Evolutionary conservation across 2,797 vertebrate genomes (phyloP).

Genomic region (Limosa lapponica): DNA sequence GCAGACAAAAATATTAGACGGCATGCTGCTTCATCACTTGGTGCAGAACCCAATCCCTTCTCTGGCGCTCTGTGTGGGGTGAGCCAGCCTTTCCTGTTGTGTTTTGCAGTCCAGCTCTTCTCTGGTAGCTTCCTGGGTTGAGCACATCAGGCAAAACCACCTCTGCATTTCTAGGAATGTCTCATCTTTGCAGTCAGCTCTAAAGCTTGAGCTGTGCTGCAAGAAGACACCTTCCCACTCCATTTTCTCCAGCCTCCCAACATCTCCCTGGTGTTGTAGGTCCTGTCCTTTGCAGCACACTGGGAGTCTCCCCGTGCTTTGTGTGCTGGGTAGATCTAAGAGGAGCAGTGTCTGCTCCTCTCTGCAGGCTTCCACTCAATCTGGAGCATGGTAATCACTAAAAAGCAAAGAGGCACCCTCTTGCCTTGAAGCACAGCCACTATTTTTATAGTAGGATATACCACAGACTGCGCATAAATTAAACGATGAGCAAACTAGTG

Average conservation of each 20-base stretch:
- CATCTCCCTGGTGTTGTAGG: background rate
- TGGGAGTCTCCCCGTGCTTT: background rate
- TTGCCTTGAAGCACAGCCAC: background rate
- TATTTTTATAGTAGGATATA: background rate
- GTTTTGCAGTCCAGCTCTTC: background rate
- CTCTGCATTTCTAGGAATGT: background rate
- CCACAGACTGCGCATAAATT: background rate
- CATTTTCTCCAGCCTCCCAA: background rate
- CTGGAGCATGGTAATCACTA: background rate
- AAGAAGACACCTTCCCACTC: background rate
- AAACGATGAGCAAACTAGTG: background rate
- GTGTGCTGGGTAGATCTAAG: background rate
- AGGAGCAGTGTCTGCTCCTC: background rate
- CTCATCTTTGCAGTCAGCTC: background rate
- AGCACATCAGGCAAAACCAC: background rate
- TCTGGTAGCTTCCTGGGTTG: background rate
- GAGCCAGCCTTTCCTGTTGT: background rate
- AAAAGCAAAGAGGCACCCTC: background rate
- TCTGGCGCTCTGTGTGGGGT: background rate
- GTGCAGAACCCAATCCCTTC: rapidly evolving
- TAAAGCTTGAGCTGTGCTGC: background rate
- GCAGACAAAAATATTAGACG: background rate
- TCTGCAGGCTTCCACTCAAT: background rate
- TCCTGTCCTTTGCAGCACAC: background rate
- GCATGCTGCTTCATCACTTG: rapidly evolving